Evolutionary conservation across 2,888 invertebrate genomes (phyloP), one percentile per base, ranked within the genome.

Genomic region (Phengaris alcon): DNA sequence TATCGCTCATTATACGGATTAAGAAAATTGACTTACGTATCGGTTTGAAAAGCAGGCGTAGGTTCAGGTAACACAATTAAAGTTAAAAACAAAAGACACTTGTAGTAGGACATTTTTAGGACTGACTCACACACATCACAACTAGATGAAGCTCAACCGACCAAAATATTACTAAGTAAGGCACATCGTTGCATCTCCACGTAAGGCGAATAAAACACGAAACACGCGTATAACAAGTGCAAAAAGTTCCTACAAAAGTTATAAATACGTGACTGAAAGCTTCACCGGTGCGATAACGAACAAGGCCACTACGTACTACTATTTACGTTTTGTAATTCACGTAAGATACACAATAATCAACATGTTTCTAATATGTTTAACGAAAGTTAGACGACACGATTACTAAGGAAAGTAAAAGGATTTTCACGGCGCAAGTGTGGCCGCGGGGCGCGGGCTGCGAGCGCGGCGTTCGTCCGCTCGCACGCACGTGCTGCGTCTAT

Each of bases 401-500:
- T 79, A 75, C 48, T 69, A 59, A 78, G 79, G 74, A 77, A 79
- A 78, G 79, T 79, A 68, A 22, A 74, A 69, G 51, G n/a, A 73
- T 48, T 54, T n/a, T 55, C 55, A 15, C 68, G 75, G 72, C 73
- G 64, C 44, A 68, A 54, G 13, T 22, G 22, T 9, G 64, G 70
- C 68, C 75, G 82, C 78, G 82, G 77, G 79, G 81, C 79, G 78
- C 78, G 78, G 81, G 80, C 79, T 77, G 80, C 77, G 35, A 35
- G 35, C 35, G 35, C 78, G 72, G 86, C 92, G 91, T 89, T 87
- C 86, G 88, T 83, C 90, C 87, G 85, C 86, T 81, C 81, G 84
- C 89, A 88, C 92, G 90, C 93, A 92, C 93, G 91, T 93, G 93
- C 91, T 91, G 88, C 90, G 89, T 92, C 93, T 93, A 93, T 93